A percentile compares a stretch with the other conserved stretches of the same genome.
Evolutionary conservation across 2,888 invertebrate species (phyloP).

Genomic region (Polydrusus pterygomalis): DNA sequence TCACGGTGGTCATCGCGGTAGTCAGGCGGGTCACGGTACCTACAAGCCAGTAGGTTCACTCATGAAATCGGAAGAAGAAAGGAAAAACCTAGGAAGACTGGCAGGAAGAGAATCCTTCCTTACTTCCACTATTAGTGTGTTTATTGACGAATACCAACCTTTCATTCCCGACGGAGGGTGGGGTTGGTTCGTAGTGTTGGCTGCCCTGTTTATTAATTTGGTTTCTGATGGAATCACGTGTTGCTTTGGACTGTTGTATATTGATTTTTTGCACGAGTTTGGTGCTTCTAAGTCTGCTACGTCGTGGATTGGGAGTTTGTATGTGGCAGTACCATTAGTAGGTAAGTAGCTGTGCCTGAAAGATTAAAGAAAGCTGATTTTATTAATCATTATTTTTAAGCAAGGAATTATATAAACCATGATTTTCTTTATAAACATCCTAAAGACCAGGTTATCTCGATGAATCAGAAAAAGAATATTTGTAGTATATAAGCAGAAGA

Average conservation of each 20-base stretch:
- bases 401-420: too few species aligned
- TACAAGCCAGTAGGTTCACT: slow-evolving; percentile 35
- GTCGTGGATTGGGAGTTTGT: slow-evolving; percentile 72
- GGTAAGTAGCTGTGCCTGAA: too few species aligned
- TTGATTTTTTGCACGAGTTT: slow-evolving; percentile 80
- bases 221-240: slow-evolving; percentile 96
- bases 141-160: slow-evolving; percentile 68
- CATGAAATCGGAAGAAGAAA: slow-evolving; percentile 36
- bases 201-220: slow-evolving; percentile 89
- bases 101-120: slow-evolving; percentile 60
- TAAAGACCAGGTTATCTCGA: too few species aligned
- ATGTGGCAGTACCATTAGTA: slow-evolving; percentile 78
- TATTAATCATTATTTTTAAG: too few species aligned
- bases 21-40: slow-evolving; percentile 30
- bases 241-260: slow-evolving; percentile 92
- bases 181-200: slow-evolving; percentile 93
- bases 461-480: too few species aligned
- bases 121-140: slow-evolving; percentile 59
- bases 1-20: slow-evolving; percentile 26
- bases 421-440: too few species aligned
- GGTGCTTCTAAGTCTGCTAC: slow-evolving; percentile 78
- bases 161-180: slow-evolving; percentile 88
- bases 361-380: too few species aligned
- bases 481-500: too few species aligned
- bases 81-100: slow-evolving; percentile 51